Evolutionary conservation across 2,113 vertebrate species (phyloP).

Genomic region (Myrmecobius fasciatus): DNA sequence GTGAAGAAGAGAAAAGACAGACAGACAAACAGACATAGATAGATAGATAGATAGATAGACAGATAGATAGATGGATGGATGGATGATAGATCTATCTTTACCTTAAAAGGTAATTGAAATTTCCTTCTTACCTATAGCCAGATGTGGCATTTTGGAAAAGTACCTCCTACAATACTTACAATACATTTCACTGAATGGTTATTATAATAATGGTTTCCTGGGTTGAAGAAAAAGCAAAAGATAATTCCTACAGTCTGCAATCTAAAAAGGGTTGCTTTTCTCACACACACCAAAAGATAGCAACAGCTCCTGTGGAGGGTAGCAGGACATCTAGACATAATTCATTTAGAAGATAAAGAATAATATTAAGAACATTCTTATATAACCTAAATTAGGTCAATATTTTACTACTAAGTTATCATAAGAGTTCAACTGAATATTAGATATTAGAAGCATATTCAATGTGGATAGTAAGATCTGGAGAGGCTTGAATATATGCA

Average conservation of each 20-base stretch:
- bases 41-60: background rate
- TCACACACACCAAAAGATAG: constrained; percentile 13
- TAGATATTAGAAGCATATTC: background rate
- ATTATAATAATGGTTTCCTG: background rate
- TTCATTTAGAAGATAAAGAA: background rate
- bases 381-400: background rate
- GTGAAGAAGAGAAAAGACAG: background rate
- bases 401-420: constrained; percentile 31
- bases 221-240: constrained; percentile 9
- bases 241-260: constrained; percentile 16
- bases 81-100: background rate
- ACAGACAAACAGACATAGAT: too few relatives aligned
- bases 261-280: background rate
- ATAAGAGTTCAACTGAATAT: constrained; percentile 18
- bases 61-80: background rate
- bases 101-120: constrained; percentile 9
- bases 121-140: background rate
- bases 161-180: background rate
- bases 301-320: background rate
- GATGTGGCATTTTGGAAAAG: constrained; percentile 41
- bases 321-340: background rate
- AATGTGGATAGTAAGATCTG: background rate
- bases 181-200: constrained; percentile 41
- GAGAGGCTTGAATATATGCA: background rate
- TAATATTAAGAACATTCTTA: constrained; percentile 8